Evolutionary conservation across 1,140 invertebrate genomes (phyloP).

Genomic region (Acyrthosiphon pisum): DNA sequence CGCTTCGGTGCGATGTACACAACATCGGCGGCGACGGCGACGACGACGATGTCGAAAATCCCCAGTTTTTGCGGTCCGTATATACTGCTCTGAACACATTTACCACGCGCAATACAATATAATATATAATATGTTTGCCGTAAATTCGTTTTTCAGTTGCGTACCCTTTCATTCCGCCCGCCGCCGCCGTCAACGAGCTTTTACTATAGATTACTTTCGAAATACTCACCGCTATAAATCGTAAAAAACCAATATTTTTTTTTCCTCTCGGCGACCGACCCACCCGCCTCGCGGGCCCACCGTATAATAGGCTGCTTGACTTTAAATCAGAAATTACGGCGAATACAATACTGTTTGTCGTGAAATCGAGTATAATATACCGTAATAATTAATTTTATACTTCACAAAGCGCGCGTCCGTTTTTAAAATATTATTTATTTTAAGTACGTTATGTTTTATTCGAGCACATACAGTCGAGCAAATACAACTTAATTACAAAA

Average conservation of each 20-base stretch:
- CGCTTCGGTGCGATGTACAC: background rate
- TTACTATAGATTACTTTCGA: constrained; percentile 1
- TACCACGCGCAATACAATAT: background rate
- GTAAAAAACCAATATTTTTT: constrained; percentile 29
- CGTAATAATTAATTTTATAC: background rate
- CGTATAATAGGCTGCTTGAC: background rate
- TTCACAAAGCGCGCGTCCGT: background rate
- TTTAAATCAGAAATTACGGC: background rate
- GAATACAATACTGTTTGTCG: background rate
- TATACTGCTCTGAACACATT: background rate
- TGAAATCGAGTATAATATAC: background rate
- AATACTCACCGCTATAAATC: background rate
- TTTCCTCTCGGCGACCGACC: background rate
- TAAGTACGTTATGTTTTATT: background rate
- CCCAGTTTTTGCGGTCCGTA: background rate
- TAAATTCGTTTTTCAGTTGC: background rate
- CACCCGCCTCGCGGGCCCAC: background rate
- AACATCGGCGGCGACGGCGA: no score
- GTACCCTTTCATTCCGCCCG: background rate
- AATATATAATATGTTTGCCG: background rate
- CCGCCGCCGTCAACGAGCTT: background rate
- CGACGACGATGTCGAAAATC: background rate
- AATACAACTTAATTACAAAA: background rate
- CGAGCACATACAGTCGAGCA: background rate
- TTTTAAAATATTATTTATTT: background rate